A percentile compares a stretch with the other conserved stretches of the same genome.
These are phyloP conservation scores for Henricia sp. DNA, from an alignment of 53 echinoderm and acorn worm genomes.

Conservation along the genomic window DNA sequence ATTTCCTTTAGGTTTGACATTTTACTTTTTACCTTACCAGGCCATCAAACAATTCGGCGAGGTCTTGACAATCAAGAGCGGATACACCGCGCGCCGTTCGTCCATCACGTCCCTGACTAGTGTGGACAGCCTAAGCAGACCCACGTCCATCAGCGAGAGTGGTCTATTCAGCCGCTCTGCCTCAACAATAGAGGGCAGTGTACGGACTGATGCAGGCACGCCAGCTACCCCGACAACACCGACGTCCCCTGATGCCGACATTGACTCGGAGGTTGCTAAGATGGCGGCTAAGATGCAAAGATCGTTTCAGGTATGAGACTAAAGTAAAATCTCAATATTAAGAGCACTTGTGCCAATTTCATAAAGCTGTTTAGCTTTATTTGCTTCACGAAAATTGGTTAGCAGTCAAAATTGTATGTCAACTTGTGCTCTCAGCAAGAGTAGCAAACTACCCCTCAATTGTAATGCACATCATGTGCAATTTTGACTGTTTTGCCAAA, in stretches of 20 bases:
- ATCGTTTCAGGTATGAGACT: conserved; percentile 52
- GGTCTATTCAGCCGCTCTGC: conserved; percentile 55
- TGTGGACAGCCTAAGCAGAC: conserved; percentile 73
- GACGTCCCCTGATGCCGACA: conserved; percentile 69
- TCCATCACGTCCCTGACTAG: conserved; percentile 86
- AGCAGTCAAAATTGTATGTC: no score
- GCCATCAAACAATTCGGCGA: conserved; percentile 85
- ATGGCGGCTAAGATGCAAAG: conserved; percentile 87
- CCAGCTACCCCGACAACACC: conserved; percentile 59
- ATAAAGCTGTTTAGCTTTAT: no score
- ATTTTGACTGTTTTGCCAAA: no score
- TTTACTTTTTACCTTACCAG: conserved; percentile 31
- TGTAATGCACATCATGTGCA: no score
- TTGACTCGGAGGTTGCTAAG: conserved; percentile 78
- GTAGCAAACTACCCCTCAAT: no score
- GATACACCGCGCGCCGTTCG: conserved; percentile 77
- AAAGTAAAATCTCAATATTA: no score
- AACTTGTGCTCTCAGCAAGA: no score
- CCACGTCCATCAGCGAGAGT: conserved; percentile 83
- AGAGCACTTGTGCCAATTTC: no score
- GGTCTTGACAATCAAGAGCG: conserved; percentile 69
- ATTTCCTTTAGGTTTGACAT: no score
- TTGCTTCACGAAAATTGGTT: no score
- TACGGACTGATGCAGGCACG: neutral
- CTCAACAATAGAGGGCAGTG: conserved; percentile 57